Evolutionary conservation across 1,140 invertebrate species (phyloP).

Genomic region (Drosophila pseudoobscura): DNA sequence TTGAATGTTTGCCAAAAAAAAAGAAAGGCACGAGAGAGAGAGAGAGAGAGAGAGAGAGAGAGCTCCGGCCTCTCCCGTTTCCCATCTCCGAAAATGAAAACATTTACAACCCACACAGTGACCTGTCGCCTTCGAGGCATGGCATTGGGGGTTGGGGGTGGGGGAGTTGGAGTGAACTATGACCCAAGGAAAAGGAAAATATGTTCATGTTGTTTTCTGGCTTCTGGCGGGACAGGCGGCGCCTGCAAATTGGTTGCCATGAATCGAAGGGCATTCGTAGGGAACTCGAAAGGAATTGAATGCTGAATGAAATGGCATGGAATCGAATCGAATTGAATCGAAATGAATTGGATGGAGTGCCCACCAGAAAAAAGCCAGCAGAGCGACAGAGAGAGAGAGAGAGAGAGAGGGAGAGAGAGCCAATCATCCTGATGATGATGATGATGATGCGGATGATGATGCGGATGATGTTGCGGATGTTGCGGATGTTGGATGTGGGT

Average conservation of each 20-base stretch:
- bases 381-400: too few relatives aligned
- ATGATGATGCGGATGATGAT: constrained; percentile 1
- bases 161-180: constrained; percentile 2
- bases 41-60: background rate
- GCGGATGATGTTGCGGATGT: constrained; percentile 26
- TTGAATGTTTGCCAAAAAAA: constrained; percentile 68
- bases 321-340: constrained; percentile 52
- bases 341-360: constrained; percentile 59
- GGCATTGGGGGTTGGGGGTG: too few relatives aligned
- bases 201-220: constrained; percentile 69
- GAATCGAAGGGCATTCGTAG: constrained; percentile 49
- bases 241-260: constrained; percentile 76
- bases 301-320: constrained; percentile 28
- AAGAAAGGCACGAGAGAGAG: background rate
- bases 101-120: constrained; percentile 67
- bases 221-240: constrained; percentile 42
- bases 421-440: constrained; percentile 50
- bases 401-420: background rate
- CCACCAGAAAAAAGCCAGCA: constrained; percentile 17
- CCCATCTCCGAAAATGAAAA: constrained; percentile 57
- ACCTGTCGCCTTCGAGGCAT: constrained; percentile 38
- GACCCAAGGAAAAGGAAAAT: constrained; percentile 53
- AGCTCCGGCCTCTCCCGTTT: too few relatives aligned
- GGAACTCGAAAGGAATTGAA: constrained; percentile 11
- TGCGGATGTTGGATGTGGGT: constrained; percentile 6